Base-by-base conservation (phyloP, 2,113 vertebrate genomes). In the Lethenteron camtschaticum region DNA sequence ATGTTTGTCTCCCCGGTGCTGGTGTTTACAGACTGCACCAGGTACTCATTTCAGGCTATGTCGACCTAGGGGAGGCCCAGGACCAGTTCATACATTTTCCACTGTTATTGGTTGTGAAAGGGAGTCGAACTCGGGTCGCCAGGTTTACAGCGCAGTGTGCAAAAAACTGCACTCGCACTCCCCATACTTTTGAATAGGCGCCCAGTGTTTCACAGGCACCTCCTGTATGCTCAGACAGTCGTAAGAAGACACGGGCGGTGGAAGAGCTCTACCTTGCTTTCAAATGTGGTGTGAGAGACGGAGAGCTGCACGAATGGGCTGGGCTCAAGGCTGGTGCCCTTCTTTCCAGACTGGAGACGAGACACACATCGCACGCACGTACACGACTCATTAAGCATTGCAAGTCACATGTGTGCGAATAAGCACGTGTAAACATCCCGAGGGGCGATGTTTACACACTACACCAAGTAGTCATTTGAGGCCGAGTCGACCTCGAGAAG, bases 301-400 rank as follows among this genome's bases (percentile, higher is more conserved):
- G 77, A 89, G 78, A 99, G 85, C 75, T 88, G 82, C 76, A 96
- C 90, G 9, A 86, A 82, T 0, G 92, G 90, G 74, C 81, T 94
- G 70, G 94, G 94, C 69, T 84, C 88, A 75, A 87, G 94, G 80
- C 82, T 89, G 41, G 41, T 41, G 71, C 90, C 81, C 76, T 95
- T 99, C 79, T 95, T 99, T 73, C 85, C 86, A 14, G 85, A 86
- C 94, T 99, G 77, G 56, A 81, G 74, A 76, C 8, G 60, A n/a
- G 55, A 70, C 57, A 71, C 41, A 1, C 41, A 41, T 41, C 41
- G 41, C 41, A 41, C 41, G 41, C 5, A 41, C 41, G 6, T 41
- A 41, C 41, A 41, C 41, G 41, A 41, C 41, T 41, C 41, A 41
- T 41, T 6, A 41, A 41, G 41, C 41, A 41, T 41, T 41, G 24